Conservation (phyloP, 2,888 invertebrate genomes). For the Patella depressa region DNA sequence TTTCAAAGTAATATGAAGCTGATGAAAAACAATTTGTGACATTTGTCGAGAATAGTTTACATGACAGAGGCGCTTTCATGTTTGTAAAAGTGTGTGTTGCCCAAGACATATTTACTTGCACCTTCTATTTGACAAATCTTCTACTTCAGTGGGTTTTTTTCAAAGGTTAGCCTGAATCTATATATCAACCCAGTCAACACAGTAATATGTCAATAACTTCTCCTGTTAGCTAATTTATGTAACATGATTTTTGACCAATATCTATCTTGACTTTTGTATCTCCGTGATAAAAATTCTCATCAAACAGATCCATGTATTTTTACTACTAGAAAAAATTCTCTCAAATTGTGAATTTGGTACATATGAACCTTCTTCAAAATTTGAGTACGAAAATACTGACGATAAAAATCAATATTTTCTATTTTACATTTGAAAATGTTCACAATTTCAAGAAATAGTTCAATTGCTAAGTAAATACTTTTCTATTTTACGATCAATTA, state of each 20-base stretch:
- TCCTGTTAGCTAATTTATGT: not conserved
- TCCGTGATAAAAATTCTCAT: no score
- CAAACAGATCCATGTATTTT: no score
- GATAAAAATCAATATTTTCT: no score
- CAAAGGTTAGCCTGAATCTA: slow-evolving; percentile 5
- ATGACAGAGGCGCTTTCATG: slow-evolving; percentile 12
- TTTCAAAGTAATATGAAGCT: slow-evolving; percentile 8
- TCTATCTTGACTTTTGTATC: not conserved
- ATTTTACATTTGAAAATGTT: no score
- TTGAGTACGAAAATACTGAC: no score
- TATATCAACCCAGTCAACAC: not conserved
- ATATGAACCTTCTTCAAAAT: no score
- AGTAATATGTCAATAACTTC: slow-evolving; percentile 1
- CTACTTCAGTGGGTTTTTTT: not conserved
- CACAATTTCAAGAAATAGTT: no score
- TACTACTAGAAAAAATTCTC: no score
- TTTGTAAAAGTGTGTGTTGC: slow-evolving; percentile 1
- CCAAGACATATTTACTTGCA: slow-evolving; percentile 7
- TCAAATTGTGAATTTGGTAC: no score
- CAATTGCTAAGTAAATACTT: no score
- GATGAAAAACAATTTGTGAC: slow-evolving; percentile 10
- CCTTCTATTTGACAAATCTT: not conserved
- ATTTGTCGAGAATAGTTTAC: slow-evolving; percentile 6
- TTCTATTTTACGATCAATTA: no score
- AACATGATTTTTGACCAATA: not conserved